Base-by-base conservation (phyloP, 2,113 vertebrate species). In the Gymnogyps californianus region DNA sequence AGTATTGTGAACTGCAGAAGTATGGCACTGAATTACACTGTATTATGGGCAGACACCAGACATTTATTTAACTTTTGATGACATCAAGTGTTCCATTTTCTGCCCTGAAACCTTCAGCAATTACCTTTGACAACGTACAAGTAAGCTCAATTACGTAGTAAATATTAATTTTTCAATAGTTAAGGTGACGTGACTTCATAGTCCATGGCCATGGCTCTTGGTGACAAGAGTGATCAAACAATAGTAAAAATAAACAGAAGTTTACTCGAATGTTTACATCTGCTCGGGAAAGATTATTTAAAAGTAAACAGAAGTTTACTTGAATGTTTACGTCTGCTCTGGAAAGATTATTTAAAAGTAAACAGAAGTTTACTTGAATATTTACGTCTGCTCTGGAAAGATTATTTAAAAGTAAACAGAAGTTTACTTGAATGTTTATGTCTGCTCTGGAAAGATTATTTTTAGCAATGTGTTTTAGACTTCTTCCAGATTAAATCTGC, bases 391-490 rank as follows among this genome's bases (percentile, higher is more conserved):
- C 38, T 38, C 38, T 38, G 38, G 38, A 38, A 38, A 38, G 38
- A 38, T 38, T 38, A 38, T 38, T 38, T 66, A 62, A 61, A 91
- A 87, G 32, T 46, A 67, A 78, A 19, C 31, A 89, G 32, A 54
- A 55, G 2, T 57, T 92, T 75, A 52, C 34, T 36, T 69, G 46
- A 66, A 55, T 40, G 7, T 80, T 91, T 90, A 16, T 87, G 22
- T 91, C 81, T 87, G 44, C 58, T 87, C 18, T 85, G 38, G 83
- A 85, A 95, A 85, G 58, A 87, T 66, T 90, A 61, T 80, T 97
- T 95, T 97, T 90, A 83, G n/a, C 34, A 65, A 32, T 51, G 29
- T 32, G 28, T 47, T 91, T 93, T 85, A 59, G 47, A 32, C 17
- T 89, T 88, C 76, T 83, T 91, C 13, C 34, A 55, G 47, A 54